Evolutionary conservation across 2,113 vertebrate species (phyloP).

Genomic region (Alethe diademata): DNA sequence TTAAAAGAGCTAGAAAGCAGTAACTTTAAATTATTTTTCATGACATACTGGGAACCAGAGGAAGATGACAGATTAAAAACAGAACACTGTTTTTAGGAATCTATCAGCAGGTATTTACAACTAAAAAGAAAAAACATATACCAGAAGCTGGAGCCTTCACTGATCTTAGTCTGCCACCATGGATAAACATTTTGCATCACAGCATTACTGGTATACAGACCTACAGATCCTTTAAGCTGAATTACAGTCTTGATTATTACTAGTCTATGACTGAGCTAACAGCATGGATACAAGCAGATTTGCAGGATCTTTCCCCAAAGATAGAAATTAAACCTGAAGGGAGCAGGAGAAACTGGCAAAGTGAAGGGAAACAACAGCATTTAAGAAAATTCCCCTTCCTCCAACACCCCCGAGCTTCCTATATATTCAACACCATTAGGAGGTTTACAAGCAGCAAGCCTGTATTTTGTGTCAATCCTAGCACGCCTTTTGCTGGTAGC

Average conservation of each 20-base stretch:
- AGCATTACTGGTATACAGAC: background rate
- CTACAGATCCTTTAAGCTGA: slow-evolving; percentile 45
- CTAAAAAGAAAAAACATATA: background rate
- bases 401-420: background rate
- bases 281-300: background rate
- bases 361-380: background rate
- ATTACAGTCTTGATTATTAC: background rate
- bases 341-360: background rate
- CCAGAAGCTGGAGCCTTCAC: background rate
- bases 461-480: background rate
- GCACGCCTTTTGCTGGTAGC: background rate
- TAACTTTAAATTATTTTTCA: background rate
- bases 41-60: background rate
- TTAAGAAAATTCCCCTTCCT: background rate
- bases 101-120: background rate
- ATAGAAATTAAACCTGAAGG: background rate
- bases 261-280: background rate
- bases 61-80: background rate
- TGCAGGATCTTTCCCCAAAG: background rate
- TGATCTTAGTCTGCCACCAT: background rate
- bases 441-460: background rate
- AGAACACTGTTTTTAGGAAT: background rate
- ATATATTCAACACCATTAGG: background rate
- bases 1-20: background rate
- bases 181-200: background rate